phyloP scores from a whole-genome alignment of 2,888 invertebrate genomes.

The Dicyrtoma fusca region DNA sequence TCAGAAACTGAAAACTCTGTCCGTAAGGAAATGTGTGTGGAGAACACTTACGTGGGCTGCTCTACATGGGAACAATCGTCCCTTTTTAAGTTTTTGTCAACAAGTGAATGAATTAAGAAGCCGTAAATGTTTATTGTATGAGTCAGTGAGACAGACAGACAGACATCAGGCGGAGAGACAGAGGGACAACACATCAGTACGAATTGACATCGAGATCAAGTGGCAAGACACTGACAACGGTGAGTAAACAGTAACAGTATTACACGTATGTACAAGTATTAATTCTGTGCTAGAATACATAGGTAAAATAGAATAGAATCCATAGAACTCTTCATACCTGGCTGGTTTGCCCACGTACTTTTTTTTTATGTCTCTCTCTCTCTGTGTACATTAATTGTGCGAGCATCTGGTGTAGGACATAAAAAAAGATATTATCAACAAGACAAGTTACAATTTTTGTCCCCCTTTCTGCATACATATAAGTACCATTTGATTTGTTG shows the following conservation, averaged over 20 bases:
- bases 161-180: no score
- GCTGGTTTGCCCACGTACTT: slow-evolving; percentile 8
- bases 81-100: no score
- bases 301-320: background rate
- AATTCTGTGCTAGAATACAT: no score
- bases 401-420: slow-evolving; percentile 21
- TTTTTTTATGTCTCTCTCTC: no score
- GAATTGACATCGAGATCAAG: slow-evolving; percentile 7
- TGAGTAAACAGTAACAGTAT: slow-evolving; percentile 16
- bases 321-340: background rate
- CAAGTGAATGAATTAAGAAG: no score
- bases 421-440: slow-evolving; percentile 5
- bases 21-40: no score
- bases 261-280: background rate
- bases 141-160: no score
- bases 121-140: no score
- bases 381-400: slow-evolving; percentile 14
- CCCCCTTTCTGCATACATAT: background rate
- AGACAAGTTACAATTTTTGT: slow-evolving; percentile 7
- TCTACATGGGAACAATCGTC: no score
- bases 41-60: no score
- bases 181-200: no score
- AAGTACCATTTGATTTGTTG: background rate
- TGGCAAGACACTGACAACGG: background rate
- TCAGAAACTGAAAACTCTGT: no score